Base-by-base conservation (phyloP, 2,113 vertebrate species). In the Tapirus terrestris region DNA sequence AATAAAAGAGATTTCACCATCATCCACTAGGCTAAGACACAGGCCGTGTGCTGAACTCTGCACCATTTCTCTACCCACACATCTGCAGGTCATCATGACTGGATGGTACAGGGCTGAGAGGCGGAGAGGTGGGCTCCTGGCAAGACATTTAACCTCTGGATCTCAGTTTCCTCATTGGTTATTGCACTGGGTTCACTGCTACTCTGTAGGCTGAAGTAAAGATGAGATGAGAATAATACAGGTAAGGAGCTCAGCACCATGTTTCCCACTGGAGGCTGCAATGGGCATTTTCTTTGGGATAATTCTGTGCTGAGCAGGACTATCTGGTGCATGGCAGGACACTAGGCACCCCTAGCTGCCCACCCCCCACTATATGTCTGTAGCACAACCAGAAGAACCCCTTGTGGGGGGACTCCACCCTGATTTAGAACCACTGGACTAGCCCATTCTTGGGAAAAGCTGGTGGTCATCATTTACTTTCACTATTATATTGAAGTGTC, bases 1-100 rank as follows among this genome's bases (percentile, higher is more conserved):
- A 98, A 95, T 27, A 67, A 73, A 53, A 39, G 89, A 90, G 58
- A 97, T 43, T 17, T 8, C 48, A n/a, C 31, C 12, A 0, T 89
- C 68, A 97, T 51, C 17, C 87, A 39, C 27, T 4, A 7, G 76
- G 18, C 39, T n/a, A 18, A n/a, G 31, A 51, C 3, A 4, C 1
- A 9, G 63, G 68, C 27, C 14, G 0, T 2, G 6, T 4, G n/a
- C 39, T 13, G 6, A 72, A 14, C 21, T 18, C 51, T 5, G 2
- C 36, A 6, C 23, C 31, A 10, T n/a, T 23, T 7, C 65, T 53
- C 73, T 11, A 3, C 7, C 39, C 11, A 5, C 51, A 53, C 53
- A 16, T 5, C 10, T 61, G 85, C 11, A 14, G 73, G 88, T 33
- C 53, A 6, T 13, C 27, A 1, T n/a, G 33, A 85, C 60, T 67